Conservation (phyloP, 1,140 invertebrate species). For the Drosophila elegans region DNA sequence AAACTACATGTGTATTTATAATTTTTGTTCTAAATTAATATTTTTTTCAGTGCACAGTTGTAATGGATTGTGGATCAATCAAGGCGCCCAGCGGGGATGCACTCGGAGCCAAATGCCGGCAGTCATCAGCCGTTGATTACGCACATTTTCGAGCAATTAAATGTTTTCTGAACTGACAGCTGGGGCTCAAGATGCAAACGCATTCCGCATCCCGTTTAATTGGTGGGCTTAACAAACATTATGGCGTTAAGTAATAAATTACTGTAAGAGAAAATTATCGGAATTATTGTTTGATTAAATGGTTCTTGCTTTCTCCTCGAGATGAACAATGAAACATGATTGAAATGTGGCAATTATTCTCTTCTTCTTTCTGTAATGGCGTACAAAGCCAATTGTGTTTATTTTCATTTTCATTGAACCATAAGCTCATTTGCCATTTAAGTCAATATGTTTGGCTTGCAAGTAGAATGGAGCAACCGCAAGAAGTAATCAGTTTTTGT, state of each 20-base stretch:
- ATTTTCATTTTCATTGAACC: constrained; percentile 3
- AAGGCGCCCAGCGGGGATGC: constrained; percentile 20
- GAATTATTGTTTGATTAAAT: constrained; percentile 19
- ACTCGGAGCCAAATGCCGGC: constrained; percentile 13
- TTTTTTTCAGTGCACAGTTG: neutral
- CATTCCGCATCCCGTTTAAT: constrained; percentile 24
- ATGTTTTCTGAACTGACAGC: constrained; percentile 34
- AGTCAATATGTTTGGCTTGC: neutral
- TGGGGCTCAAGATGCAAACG: constrained; percentile 44
- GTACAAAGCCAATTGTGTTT: neutral
- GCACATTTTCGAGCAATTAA: constrained; percentile 50
- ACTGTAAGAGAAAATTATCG: constrained; percentile 21
- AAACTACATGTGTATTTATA: no score
- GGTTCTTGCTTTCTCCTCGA: no score
- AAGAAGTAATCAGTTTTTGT: constrained; percentile 21
- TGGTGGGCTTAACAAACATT: constrained; percentile 32
- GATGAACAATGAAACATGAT: neutral
- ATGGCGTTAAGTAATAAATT: constrained; percentile 27
- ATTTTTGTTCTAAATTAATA: neutral
- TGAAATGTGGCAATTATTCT: constrained; percentile 12
- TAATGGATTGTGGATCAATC: constrained; percentile 12
- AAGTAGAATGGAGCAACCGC: neutral
- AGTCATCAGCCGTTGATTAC: constrained; percentile 40
- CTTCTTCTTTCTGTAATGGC: neutral
- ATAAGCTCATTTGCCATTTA: constrained; percentile 3